Evolutionary conservation across 2,888 invertebrate genomes (phyloP).

Genomic region (Habroteleia sp.): DNA sequence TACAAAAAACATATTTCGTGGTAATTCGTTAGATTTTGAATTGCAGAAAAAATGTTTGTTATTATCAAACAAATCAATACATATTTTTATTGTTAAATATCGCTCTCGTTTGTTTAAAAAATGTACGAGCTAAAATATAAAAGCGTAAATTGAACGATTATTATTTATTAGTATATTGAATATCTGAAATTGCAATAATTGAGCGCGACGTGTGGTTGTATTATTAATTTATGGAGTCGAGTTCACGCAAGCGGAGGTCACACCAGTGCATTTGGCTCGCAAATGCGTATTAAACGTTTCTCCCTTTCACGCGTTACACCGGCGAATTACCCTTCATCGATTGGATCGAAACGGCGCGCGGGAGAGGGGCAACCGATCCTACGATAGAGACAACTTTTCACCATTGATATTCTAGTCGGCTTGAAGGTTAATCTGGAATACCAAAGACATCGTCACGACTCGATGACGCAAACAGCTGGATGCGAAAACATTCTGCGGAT

Average conservation of each 20-base stretch:
- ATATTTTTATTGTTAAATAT: too few relatives aligned
- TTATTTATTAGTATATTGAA: constrained; percentile 51
- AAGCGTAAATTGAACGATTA: constrained; percentile 14
- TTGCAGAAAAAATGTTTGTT: too few relatives aligned
- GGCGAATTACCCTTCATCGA: constrained; percentile 60
- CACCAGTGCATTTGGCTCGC: constrained; percentile 41
- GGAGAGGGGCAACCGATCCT: constrained; percentile 37
- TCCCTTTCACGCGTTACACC: constrained; percentile 60
- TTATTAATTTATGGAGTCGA: constrained; percentile 52
- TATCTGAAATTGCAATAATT: constrained; percentile 35
- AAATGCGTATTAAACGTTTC: constrained; percentile 57
- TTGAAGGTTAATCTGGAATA: constrained; percentile 64
- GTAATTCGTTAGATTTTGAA: too few relatives aligned
- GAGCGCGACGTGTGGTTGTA: constrained; percentile 38
- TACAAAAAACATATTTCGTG: too few relatives aligned
- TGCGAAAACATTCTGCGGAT: constrained; percentile 47
- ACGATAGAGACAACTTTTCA: constrained; percentile 60
- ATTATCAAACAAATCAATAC: too few relatives aligned
- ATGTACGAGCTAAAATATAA: not conserved
- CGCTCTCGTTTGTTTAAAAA: too few relatives aligned
- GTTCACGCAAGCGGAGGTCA: constrained; percentile 57
- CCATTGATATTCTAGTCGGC: constrained; percentile 63
- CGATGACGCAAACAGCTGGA: constrained; percentile 58
- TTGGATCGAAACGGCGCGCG: constrained; percentile 23
- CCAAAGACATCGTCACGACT: constrained; percentile 59